These are phyloP conservation scores for Brachypteracias leptosomus DNA, from an alignment of 2,113 vertebrate genomes.

Conservation along the genomic window DNA sequence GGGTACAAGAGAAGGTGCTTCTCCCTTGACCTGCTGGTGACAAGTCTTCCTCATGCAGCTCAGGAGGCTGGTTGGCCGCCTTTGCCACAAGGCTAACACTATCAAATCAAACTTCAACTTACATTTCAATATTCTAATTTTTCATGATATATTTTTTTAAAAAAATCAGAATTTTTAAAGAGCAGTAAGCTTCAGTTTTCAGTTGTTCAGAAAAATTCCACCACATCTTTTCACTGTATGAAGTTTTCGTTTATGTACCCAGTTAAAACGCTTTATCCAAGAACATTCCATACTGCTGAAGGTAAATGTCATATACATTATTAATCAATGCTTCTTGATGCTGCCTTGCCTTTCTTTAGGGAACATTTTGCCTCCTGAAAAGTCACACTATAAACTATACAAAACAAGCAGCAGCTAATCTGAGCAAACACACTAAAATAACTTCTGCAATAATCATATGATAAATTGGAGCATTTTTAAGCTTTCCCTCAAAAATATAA, in stretches of 20 bases:
- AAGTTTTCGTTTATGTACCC: neutral
- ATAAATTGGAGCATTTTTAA: conserved; percentile 30
- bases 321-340: neutral
- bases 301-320: neutral
- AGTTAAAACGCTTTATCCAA: neutral
- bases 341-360: neutral
- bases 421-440: neutral
- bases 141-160: too few species aligned
- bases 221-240: neutral
- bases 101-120: neutral
- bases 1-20: neutral
- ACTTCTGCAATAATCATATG: neutral
- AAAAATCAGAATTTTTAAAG: neutral
- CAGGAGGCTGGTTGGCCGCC: neutral
- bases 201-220: neutral
- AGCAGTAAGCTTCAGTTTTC: neutral
- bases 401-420: neutral
- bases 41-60: neutral
- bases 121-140: neutral
- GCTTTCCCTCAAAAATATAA: neutral
- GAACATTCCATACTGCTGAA: neutral
- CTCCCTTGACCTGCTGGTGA: neutral
- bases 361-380: neutral
- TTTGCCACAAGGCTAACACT: neutral
- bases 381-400: neutral